Percentiles rank a stretch among this genome's conserved stretches.
Conservation (phyloP, 2,797 vertebrate species). For the Melanotaenia parkinsoni region DNA sequence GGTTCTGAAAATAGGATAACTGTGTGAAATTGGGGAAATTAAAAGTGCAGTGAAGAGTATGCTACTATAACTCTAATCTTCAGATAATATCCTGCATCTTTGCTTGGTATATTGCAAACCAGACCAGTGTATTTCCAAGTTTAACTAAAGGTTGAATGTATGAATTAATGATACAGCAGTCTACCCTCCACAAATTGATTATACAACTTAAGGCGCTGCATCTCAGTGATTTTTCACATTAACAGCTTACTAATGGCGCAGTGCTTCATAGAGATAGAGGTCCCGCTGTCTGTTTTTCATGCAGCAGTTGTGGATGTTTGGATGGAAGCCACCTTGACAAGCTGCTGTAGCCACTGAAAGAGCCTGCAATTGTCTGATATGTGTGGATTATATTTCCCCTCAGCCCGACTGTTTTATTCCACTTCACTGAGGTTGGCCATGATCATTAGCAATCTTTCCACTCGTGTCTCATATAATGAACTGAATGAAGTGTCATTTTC, state of each 20-base stretch:
- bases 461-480: constrained; percentile 77
- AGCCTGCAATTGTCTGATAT: constrained; percentile 68
- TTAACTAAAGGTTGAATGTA: constrained; percentile 27
- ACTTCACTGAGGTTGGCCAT: constrained; percentile 66
- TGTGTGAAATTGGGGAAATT: constrained; percentile 19
- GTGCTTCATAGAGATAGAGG: constrained; percentile 33
- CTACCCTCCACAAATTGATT: constrained; percentile 45
- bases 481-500: constrained; percentile 76
- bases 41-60: constrained; percentile 37
- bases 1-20: constrained; percentile 10
- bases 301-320: constrained; percentile 63
- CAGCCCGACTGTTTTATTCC: constrained; percentile 63
- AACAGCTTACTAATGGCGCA: constrained; percentile 25
- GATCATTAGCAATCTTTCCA: constrained; percentile 79
- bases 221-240: constrained; percentile 47
- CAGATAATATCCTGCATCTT: constrained; percentile 21
- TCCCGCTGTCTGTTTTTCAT: constrained; percentile 47
- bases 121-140: constrained; percentile 10
- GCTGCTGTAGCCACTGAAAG: constrained; percentile 57
- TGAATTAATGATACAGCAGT: constrained; percentile 28
- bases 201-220: constrained; percentile 33
- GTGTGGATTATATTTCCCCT: constrained; percentile 66
- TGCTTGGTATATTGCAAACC: constrained; percentile 13
- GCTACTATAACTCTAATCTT: constrained; percentile 11
- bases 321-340: constrained; percentile 63